These are phyloP conservation scores for Lucinisca nassula DNA, from an alignment of 2,888 invertebrate species.

Conservation along the genomic window DNA sequence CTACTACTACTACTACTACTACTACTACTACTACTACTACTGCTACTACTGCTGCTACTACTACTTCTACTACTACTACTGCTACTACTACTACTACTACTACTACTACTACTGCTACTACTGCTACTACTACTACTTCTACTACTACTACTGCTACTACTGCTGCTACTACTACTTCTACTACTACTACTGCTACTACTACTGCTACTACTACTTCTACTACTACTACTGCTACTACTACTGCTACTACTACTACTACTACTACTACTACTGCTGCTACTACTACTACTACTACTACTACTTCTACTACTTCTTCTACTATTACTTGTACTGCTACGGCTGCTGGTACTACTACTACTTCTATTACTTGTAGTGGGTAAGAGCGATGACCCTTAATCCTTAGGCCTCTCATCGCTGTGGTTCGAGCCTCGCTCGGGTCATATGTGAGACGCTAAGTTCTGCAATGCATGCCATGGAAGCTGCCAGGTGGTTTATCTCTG, in stretches of 20 bases:
- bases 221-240: conserved; percentile 11
- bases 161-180: not conserved
- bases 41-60: conserved; percentile 6
- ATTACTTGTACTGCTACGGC: too few species aligned
- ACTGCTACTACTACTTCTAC: conserved; percentile 11
- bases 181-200: conserved; percentile 8
- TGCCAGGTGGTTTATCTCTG: too few species aligned
- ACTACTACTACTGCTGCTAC: not conserved
- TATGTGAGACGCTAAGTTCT: too few species aligned
- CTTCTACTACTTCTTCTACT: conserved; percentile 8
- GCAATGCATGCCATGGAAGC: too few species aligned
- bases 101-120: conserved; percentile 7
- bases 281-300: conserved; percentile 16
- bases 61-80: conserved; percentile 14
- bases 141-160: not conserved
- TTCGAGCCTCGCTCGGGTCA: too few species aligned
- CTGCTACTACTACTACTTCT: conserved; percentile 5
- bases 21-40: conserved; percentile 16
- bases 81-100: conserved; percentile 14
- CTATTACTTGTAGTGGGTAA: too few species aligned
- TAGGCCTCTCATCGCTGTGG: too few species aligned
- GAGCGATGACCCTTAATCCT: too few species aligned
- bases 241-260: conserved; percentile 12
- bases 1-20: conserved; percentile 13
- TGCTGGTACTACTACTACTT: not conserved